Evolutionary conservation across 2,888 invertebrate species (phyloP).

Genomic region (Ommatoiulus sabulosus): DNA sequence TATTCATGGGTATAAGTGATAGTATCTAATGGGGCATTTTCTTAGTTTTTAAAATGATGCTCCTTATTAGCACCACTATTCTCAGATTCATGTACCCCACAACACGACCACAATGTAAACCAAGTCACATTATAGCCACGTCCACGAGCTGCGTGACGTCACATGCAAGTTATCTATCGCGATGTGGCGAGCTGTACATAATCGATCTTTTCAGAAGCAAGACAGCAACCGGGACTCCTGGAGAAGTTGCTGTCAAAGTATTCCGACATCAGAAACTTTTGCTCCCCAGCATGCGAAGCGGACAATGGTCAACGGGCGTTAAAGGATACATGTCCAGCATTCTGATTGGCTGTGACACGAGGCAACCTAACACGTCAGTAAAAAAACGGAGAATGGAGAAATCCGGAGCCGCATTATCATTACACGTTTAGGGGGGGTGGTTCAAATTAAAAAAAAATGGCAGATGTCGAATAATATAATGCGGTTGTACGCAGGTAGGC

Average conservation of each 20-base stretch:
- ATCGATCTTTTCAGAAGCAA: background rate
- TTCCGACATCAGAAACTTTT: background rate
- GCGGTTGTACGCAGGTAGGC: background rate
- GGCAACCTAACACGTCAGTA: background rate
- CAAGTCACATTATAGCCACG: too few species aligned
- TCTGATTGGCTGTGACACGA: background rate
- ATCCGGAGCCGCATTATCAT: background rate
- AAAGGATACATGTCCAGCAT: background rate
- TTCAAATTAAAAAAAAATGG: conserved; percentile 14
- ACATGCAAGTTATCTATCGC: too few species aligned
- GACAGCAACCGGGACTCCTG: too few species aligned
- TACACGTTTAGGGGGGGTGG: background rate
- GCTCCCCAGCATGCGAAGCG: background rate
- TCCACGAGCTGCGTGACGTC: too few species aligned
- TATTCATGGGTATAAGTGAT: too few species aligned
- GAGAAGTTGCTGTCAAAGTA: background rate
- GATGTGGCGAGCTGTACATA: background rate
- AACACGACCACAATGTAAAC: too few species aligned
- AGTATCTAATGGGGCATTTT: too few species aligned
- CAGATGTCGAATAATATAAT: conserved; percentile 1
- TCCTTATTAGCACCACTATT: too few species aligned
- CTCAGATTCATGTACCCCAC: too few species aligned
- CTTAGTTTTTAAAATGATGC: too few species aligned
- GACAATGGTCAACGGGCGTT: background rate
- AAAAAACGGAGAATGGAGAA: too few species aligned